Conservation (phyloP, 2,888 invertebrate genomes). For the Rhimphoctona megacephalus region DNA sequence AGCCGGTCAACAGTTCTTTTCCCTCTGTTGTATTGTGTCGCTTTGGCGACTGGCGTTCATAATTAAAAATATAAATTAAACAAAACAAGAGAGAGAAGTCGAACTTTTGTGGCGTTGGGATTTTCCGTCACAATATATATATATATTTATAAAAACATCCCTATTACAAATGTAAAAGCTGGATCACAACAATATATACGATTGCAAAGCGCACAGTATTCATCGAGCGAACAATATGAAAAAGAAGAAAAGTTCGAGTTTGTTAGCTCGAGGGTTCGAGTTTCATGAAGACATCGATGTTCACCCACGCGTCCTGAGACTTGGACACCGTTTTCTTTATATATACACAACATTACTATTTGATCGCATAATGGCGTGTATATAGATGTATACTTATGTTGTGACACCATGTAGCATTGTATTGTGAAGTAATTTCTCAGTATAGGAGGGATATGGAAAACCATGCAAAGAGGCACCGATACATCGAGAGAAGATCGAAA, state of each 20-base stretch:
- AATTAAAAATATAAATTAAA: too few relatives aligned
- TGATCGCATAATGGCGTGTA: constrained; percentile 1
- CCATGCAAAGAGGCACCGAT: constrained; percentile 12
- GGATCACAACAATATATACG: background rate
- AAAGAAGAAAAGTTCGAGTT: constrained; percentile 17
- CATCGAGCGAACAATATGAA: constrained; percentile 15
- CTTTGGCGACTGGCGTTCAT: too few relatives aligned
- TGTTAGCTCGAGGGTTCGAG: constrained; percentile 66
- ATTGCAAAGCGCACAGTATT: background rate
- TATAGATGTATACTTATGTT: constrained; percentile 10
- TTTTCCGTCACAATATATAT: too few relatives aligned
- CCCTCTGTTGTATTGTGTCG: too few relatives aligned
- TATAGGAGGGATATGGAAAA: constrained; percentile 73
- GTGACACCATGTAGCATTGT: constrained; percentile 74
- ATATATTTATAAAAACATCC: background rate
- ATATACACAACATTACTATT: constrained; percentile 33
- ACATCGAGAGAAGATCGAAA: constrained; percentile 70
- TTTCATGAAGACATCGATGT: constrained; percentile 77
- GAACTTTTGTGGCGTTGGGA: too few relatives aligned
- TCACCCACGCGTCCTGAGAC: constrained; percentile 78
- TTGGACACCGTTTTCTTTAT: constrained; percentile 47
- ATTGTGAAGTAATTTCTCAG: constrained; percentile 78
- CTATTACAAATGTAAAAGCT: background rate
- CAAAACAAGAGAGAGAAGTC: too few relatives aligned
- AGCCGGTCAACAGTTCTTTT: too few relatives aligned